A percentile compares a stretch with the other conserved stretches of the same genome.
These are phyloP conservation scores for Bombyx mandarina DNA, from an alignment of 1,140 invertebrate species.

Conservation along the genomic window DNA sequence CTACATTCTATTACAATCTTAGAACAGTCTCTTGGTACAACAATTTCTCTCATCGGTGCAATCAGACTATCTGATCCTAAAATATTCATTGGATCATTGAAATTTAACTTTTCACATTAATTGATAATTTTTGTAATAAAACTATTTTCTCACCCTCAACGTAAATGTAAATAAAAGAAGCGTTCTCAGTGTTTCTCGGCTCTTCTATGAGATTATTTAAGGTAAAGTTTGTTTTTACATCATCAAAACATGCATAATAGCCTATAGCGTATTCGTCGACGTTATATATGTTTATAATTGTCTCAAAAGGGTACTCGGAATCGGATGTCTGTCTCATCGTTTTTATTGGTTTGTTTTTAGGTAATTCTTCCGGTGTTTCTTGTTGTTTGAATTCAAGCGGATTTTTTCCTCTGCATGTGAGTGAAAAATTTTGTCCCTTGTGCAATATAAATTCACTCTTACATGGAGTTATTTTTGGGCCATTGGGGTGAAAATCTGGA, in stretches of 20 bases:
- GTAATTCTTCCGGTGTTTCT: slow-evolving; percentile 39
- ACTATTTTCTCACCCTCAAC: slow-evolving; percentile 73
- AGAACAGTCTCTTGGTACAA: slow-evolving; percentile 52
- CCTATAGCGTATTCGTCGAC: slow-evolving; percentile 70
- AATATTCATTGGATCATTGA: slow-evolving; percentile 21
- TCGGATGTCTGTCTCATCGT: slow-evolving; percentile 31
- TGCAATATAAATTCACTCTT: slow-evolving; percentile 62
- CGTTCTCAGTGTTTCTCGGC: slow-evolving; percentile 54
- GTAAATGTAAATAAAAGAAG: slow-evolving; percentile 74
- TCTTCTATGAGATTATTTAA: slow-evolving; percentile 53
- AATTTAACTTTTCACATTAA: slow-evolving; percentile 3
- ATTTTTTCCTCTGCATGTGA: slow-evolving; percentile 65
- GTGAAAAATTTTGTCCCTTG: slow-evolving; percentile 58
- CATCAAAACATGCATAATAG: slow-evolving; percentile 74
- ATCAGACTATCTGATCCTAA: slow-evolving; percentile 72
- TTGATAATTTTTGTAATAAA: slow-evolving; percentile 1
- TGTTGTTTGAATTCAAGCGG: slow-evolving; percentile 64
- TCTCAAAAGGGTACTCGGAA: slow-evolving; percentile 43
- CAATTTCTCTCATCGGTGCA: slow-evolving; percentile 54
- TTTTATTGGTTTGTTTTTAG: slow-evolving; percentile 20
- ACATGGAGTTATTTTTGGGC: slow-evolving; percentile 62
- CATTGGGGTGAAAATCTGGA: slow-evolving; percentile 43
- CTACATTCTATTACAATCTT: slow-evolving; percentile 76
- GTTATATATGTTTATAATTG: slow-evolving; percentile 50
- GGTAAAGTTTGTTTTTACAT: slow-evolving; percentile 36